phyloP scores from a whole-genome alignment of 2,113 vertebrate genomes.

The Myotis davidii region DNA sequence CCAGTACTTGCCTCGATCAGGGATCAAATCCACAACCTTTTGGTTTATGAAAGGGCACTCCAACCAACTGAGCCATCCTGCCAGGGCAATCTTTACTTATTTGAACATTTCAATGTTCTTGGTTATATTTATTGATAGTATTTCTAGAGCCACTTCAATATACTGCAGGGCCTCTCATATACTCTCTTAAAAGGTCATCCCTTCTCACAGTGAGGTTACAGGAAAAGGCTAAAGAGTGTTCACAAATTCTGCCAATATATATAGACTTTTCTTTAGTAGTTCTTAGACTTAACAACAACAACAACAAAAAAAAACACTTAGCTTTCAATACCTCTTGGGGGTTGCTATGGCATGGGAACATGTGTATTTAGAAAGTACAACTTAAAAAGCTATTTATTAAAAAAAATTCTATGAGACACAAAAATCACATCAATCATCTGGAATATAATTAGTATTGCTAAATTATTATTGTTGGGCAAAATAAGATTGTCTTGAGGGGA shows the following conservation, averaged over 20 bases:
- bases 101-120: constrained; percentile 22
- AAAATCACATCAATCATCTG: constrained; percentile 14
- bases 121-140: not conserved
- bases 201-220: not conserved
- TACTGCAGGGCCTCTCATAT: not conserved
- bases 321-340: constrained; percentile 4
- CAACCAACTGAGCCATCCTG: not conserved
- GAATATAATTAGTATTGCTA: constrained; percentile 35
- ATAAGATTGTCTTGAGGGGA: not conserved
- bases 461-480: not conserved
- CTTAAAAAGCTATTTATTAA: not conserved
- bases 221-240: not conserved
- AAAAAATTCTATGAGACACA: constrained; percentile 42
- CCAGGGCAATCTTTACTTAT: constrained; percentile 4
- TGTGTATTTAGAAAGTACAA: not conserved
- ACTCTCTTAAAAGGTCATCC: not conserved
- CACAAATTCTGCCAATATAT: not conserved
- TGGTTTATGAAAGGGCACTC: not conserved
- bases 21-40: not conserved
- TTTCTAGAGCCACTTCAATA: not conserved
- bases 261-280: not conserved
- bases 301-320: not conserved
- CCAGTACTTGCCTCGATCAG: no score
- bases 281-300: not conserved
- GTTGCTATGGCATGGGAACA: not conserved